Percentiles rank a stretch among this genome's conserved stretches.
phyloP scores from a whole-genome alignment of 2,113 vertebrate species.

The human (Homo sapiens) region GRCh38 chr12:50411001-50411500 shows the following conservation, averaged over 20 bases:
- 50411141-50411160: conserved; percentile 13
- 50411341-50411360: too few relatives aligned
- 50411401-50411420: too few relatives aligned
- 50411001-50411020: conserved; percentile 22
- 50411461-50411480: too few relatives aligned
- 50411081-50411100: neutral
- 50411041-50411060: neutral
- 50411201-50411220: neutral
- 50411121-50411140: neutral
- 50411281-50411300: neutral
- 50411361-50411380: too few relatives aligned
- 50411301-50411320: neutral
- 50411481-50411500: too few relatives aligned
- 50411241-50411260: neutral
- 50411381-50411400: too few relatives aligned
- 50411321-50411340: neutral
- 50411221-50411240: neutral
- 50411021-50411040: neutral
- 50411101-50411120: neutral
- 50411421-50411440: too few relatives aligned
- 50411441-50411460: too few relatives aligned
- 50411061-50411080: neutral
- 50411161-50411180: neutral
- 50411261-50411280: neutral
- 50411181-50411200: neutral